Evolutionary conservation across 2,888 invertebrate genomes (phyloP).

Genomic region (Axea sp.): DNA sequence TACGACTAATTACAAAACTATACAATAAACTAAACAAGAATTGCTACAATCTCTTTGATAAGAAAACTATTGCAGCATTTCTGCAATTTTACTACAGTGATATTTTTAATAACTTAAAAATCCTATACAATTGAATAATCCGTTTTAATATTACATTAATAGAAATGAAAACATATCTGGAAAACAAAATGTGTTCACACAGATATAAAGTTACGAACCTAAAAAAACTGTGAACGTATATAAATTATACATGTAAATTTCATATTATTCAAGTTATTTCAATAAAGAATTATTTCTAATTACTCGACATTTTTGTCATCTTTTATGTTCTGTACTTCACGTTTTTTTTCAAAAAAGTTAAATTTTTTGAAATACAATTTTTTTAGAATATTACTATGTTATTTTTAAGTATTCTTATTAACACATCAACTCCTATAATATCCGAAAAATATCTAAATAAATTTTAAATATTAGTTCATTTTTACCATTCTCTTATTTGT

Average conservation of each 20-base stretch:
- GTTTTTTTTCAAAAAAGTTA: too few relatives aligned
- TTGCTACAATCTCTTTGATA: slow-evolving; percentile 6
- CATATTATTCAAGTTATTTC: slow-evolving; percentile 14
- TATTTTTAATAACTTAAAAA: slow-evolving; percentile 30
- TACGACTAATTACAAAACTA: slow-evolving; percentile 24
- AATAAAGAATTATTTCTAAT: slow-evolving; percentile 27
- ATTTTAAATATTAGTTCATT: too few relatives aligned
- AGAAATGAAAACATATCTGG: slow-evolving; percentile 23
- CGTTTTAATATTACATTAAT: neutral
- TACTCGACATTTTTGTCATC: too few relatives aligned
- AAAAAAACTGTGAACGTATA: slow-evolving; percentile 13
- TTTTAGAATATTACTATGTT: too few relatives aligned
- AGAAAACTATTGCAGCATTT: neutral
- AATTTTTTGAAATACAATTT: too few relatives aligned
- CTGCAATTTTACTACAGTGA: slow-evolving; percentile 3
- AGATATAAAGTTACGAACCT: neutral
- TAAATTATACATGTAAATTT: slow-evolving; percentile 19
- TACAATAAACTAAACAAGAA: slow-evolving; percentile 15
- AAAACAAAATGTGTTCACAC: slow-evolving; percentile 7
- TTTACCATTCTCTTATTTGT: slow-evolving; percentile 4
- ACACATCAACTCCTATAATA: too few relatives aligned
- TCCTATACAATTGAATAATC: slow-evolving; percentile 5
- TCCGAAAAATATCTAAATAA: too few relatives aligned
- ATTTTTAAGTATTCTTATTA: too few relatives aligned
- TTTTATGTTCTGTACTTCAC: too few relatives aligned